Conservation (phyloP, 2,113 vertebrate genomes). For the Carlito syrichta region DNA sequence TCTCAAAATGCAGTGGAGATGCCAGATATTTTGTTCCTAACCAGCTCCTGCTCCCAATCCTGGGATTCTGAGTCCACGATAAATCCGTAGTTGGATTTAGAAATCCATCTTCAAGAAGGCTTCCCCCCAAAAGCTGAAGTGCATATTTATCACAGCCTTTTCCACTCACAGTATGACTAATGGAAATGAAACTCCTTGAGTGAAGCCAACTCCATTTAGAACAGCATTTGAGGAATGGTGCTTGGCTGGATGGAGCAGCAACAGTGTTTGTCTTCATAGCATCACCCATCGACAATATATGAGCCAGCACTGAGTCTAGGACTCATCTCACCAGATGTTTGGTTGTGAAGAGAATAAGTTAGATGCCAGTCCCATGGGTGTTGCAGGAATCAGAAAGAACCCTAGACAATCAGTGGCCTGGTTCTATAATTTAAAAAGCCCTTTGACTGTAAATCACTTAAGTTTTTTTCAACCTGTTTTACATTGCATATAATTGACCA, state of each 20-base stretch:
- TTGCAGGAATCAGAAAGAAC: not conserved
- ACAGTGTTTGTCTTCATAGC: not conserved
- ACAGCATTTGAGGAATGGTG: accelerated
- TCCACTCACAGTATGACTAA: not conserved
- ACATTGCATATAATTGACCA: not conserved
- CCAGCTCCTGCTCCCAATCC: not conserved
- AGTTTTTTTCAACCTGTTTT: not conserved
- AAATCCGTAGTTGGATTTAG: not conserved
- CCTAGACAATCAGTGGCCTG: not conserved
- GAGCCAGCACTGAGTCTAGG: not conserved
- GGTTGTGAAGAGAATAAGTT: not conserved
- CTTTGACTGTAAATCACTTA: not conserved
- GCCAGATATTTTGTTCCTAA: not conserved
- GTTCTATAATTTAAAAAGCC: not conserved
- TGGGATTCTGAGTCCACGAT: not conserved
- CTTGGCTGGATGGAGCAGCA: not conserved
- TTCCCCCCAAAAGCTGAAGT: not conserved
- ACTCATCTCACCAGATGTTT: not conserved
- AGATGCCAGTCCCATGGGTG: not conserved
- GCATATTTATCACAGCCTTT: not conserved
- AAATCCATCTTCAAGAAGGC: not conserved
- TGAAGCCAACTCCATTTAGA: not conserved
- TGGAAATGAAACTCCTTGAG: not conserved
- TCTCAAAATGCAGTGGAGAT: not conserved
- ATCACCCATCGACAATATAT: accelerated